These are phyloP conservation scores for Eupsilia transversa DNA, from an alignment of 2,888 invertebrate species.

Conservation along the genomic window DNA sequence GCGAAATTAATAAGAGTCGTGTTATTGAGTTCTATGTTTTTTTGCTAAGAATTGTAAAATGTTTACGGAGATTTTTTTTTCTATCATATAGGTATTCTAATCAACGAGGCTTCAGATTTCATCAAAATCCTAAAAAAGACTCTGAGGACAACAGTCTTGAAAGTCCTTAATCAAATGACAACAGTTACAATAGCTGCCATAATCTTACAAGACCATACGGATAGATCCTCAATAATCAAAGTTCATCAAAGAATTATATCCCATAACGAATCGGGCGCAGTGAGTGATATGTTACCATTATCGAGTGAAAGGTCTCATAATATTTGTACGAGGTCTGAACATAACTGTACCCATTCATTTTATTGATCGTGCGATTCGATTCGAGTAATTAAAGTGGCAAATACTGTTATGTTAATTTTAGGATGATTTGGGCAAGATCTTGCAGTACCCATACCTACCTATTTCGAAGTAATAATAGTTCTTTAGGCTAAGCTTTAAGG, in stretches of 20 bases:
- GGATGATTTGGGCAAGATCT: slow-evolving; percentile 32
- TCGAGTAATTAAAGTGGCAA: slow-evolving; percentile 56
- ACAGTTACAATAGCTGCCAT: slow-evolving; percentile 21
- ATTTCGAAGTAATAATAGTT: not conserved
- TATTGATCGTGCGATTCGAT: slow-evolving; percentile 60
- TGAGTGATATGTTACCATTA: slow-evolving; percentile 29
- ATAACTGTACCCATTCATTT: slow-evolving; percentile 55
- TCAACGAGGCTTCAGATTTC: not conserved
- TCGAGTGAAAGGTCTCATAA: slow-evolving; percentile 52
- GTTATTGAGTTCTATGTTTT: not conserved
- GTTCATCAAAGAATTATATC: slow-evolving; percentile 20
- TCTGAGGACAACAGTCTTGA: not conserved
- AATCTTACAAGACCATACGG: not conserved
- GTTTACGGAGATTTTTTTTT: not conserved
- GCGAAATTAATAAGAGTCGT: not conserved
- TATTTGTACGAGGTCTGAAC: slow-evolving; percentile 53
- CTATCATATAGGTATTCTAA: not conserved
- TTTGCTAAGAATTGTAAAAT: not conserved
- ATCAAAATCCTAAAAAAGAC: not conserved
- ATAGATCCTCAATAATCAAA: slow-evolving; percentile 12
- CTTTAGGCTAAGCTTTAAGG: no score
- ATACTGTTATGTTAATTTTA: slow-evolving; percentile 50
- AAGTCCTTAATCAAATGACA: not conserved
- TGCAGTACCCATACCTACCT: not conserved
- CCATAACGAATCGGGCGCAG: slow-evolving; percentile 34